Percentiles rank a stretch among this genome's conserved stretches.
These are phyloP conservation scores for Anhinga anhinga DNA, from an alignment of 2,113 vertebrate species.

Conservation along the genomic window DNA sequence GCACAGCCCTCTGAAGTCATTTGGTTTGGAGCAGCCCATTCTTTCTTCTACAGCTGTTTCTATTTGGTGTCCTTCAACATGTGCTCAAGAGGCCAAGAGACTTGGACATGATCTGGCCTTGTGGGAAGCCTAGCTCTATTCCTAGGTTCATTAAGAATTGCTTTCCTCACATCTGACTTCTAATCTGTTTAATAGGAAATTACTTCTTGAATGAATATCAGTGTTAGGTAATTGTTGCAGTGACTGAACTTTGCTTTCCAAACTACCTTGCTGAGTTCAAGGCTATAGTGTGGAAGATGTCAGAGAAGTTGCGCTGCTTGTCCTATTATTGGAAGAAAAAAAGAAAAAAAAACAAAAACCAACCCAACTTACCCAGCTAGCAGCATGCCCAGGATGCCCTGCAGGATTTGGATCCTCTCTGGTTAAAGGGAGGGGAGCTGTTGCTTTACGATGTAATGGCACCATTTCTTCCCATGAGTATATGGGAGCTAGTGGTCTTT, in stretches of 20 bases:
- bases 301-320: not conserved
- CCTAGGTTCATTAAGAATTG: not conserved
- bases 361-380: not conserved
- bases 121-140: not conserved
- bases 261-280: not conserved
- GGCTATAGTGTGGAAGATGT: not conserved
- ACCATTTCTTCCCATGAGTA: rapidly evolving
- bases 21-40: not conserved
- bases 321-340: not conserved
- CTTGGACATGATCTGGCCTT: not conserved
- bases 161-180: not conserved
- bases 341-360: too few species aligned
- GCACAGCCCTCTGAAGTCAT: not conserved
- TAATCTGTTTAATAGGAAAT: not conserved
- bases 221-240: not conserved
- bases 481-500: rapidly evolving
- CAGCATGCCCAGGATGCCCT: not conserved
- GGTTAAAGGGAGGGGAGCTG: not conserved
- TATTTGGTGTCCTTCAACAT: not conserved
- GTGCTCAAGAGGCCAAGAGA: not conserved
- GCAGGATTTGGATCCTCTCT: not conserved
- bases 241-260: not conserved
- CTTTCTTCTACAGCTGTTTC: not conserved
- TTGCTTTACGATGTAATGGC: not conserved
- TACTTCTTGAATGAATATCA: not conserved